Evolutionary conservation across 2,797 vertebrate genomes (phyloP).

Genomic region (Antennarius maculatus): DNA sequence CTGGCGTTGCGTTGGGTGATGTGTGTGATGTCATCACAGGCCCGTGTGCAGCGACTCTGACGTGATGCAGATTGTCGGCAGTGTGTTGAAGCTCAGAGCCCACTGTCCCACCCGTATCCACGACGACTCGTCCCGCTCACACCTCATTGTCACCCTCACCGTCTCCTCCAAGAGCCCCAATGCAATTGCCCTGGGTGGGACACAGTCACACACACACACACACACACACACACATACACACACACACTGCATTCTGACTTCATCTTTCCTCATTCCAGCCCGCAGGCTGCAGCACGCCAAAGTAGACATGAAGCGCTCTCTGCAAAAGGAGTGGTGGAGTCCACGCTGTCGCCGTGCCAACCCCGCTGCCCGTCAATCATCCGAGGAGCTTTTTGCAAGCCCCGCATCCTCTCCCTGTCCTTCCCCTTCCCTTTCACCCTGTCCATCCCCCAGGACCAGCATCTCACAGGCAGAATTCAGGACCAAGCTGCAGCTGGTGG

Average conservation of each 20-base stretch:
- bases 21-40: slow-evolving; percentile 31
- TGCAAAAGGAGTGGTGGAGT: slow-evolving; percentile 77
- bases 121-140: slow-evolving; percentile 86
- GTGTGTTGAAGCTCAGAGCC: slow-evolving; percentile 76
- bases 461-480: slow-evolving; percentile 62
- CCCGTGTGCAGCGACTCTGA: slow-evolving; percentile 74
- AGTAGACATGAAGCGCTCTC: slow-evolving; percentile 60
- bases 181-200: slow-evolving; percentile 76
- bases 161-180: slow-evolving; percentile 74
- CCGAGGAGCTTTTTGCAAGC: slow-evolving; percentile 53
- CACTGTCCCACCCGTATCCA: slow-evolving; percentile 85
- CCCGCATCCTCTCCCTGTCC: slow-evolving; percentile 64
- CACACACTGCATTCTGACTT: neutral
- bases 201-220: neutral
- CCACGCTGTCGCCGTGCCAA: slow-evolving; percentile 76
- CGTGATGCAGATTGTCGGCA: slow-evolving; percentile 78
- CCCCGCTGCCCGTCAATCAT: slow-evolving; percentile 32
- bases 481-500: slow-evolving; percentile 87
- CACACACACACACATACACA: neutral
- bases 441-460: slow-evolving; percentile 69
- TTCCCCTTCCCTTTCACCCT: slow-evolving; percentile 70
- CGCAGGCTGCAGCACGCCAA: slow-evolving; percentile 71
- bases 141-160: slow-evolving; percentile 84
- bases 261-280: slow-evolving; percentile 47
- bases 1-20: neutral